phyloP scores from a whole-genome alignment of 2,888 invertebrate genomes.

The Apodemia hepburni region DNA sequence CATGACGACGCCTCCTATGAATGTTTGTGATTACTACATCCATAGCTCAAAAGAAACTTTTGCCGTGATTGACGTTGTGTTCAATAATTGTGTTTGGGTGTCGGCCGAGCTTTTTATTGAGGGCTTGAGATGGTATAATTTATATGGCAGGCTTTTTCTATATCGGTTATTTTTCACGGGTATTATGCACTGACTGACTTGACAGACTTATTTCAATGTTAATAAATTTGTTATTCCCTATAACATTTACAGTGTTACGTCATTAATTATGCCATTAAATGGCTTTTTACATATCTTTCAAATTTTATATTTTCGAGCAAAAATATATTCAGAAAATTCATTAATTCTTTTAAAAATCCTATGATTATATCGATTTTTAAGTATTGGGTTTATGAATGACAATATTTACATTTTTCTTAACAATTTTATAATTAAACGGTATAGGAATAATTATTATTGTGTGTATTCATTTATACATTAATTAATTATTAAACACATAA shows the following conservation, averaged over 20 bases:
- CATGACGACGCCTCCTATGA: slow-evolving; percentile 68
- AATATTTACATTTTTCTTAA: too few relatives aligned
- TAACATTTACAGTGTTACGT: not conserved
- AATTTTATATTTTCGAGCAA: too few relatives aligned
- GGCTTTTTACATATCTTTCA: too few relatives aligned
- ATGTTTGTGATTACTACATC: slow-evolving; percentile 66
- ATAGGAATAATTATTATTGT: too few relatives aligned
- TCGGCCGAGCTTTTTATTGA: slow-evolving; percentile 27
- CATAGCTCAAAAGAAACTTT: slow-evolving; percentile 51
- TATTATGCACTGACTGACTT: not conserved
- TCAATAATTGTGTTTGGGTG: slow-evolving; percentile 49
- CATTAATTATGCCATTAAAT: too few relatives aligned
- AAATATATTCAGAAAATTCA: too few relatives aligned
- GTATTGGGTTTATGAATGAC: too few relatives aligned
- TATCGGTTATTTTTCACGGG: not conserved
- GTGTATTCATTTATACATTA: too few relatives aligned
- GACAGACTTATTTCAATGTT: not conserved
- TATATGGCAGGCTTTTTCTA: not conserved
- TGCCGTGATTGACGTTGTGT: slow-evolving; percentile 51
- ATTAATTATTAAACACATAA: too few relatives aligned
- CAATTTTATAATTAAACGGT: too few relatives aligned
- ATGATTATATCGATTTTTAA: too few relatives aligned
- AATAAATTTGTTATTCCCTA: not conserved
- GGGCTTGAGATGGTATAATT: slow-evolving; percentile 10
- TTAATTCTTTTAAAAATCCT: too few relatives aligned